Conservation (phyloP, 1,140 invertebrate species). For the Chymomyza costata region DNA sequence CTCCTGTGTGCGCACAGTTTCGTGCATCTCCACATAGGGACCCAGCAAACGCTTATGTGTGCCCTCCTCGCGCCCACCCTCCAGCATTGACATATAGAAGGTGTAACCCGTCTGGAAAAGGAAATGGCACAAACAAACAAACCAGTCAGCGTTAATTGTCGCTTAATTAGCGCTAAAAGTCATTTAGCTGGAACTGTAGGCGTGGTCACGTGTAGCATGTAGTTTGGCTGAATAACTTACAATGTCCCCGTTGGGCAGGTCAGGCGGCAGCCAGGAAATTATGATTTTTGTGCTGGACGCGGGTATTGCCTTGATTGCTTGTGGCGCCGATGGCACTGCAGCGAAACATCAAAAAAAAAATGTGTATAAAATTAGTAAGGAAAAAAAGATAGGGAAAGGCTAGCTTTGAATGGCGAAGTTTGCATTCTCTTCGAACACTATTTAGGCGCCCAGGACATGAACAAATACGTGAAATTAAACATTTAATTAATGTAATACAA, state of each 20-base stretch:
- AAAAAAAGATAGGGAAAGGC: slow-evolving; percentile 1
- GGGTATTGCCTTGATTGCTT: slow-evolving; percentile 90
- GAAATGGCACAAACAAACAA: background rate
- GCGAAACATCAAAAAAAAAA: slow-evolving; percentile 15
- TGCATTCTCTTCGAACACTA: no score
- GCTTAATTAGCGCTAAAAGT: slow-evolving; percentile 8
- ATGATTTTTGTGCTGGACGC: slow-evolving; percentile 89
- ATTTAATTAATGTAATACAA: slow-evolving; percentile 26
- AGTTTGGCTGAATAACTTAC: slow-evolving; percentile 71
- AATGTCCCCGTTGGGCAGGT: slow-evolving; percentile 84
- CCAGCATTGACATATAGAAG: slow-evolving; percentile 86
- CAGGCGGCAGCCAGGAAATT: slow-evolving; percentile 90
- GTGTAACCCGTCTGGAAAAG: slow-evolving; percentile 80
- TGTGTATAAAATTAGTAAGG: no score
- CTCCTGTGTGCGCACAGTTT: slow-evolving; percentile 84
- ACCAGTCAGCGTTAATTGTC: slow-evolving; percentile 18
- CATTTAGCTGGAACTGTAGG: background rate
- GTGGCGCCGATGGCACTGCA: slow-evolving; percentile 88
- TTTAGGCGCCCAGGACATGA: slow-evolving; percentile 32
- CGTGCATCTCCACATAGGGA: slow-evolving; percentile 81
- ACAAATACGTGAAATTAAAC: slow-evolving; percentile 8
- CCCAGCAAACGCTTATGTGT: slow-evolving; percentile 83
- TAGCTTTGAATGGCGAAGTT: no score
- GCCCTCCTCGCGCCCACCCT: slow-evolving; percentile 84
- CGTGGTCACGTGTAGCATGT: no score